phyloP scores from a whole-genome alignment of 1,140 invertebrate genomes.

The Dendroctonus ponderosae region DNA sequence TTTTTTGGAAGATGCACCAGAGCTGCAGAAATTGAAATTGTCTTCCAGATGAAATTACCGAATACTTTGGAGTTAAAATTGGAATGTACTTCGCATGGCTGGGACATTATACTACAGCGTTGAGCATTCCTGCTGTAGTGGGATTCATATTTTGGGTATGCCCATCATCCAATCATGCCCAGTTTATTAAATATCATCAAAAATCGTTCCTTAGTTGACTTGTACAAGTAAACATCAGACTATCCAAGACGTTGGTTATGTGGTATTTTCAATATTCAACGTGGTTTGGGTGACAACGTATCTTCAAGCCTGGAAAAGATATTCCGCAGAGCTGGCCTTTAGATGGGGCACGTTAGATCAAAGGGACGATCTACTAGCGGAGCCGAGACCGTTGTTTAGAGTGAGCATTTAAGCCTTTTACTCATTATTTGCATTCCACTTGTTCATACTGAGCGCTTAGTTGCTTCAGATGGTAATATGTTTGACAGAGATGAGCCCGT shows the following conservation, averaged over 20 bases:
- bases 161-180: constrained; percentile 5
- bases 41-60: constrained; percentile 79
- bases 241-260: constrained; percentile 84
- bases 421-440: constrained; percentile 10
- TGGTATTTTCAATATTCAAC: constrained; percentile 91
- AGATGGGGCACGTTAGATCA: constrained; percentile 95
- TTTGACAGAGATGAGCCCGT: background rate
- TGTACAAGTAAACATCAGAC: constrained; percentile 62
- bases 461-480: background rate
- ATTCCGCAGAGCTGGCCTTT: constrained; percentile 86
- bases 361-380: constrained; percentile 81
- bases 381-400: constrained; percentile 86
- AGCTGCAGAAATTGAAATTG: background rate
- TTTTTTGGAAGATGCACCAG: background rate
- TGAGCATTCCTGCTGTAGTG: constrained; percentile 85
- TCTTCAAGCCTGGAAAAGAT: constrained; percentile 94
- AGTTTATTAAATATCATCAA: background rate
- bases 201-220: constrained; percentile 41
- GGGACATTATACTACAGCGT: constrained; percentile 88
- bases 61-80: constrained; percentile 96
- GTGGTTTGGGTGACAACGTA: constrained; percentile 95
- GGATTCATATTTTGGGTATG: constrained; percentile 78
- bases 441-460: too few species aligned
- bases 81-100: constrained; percentile 96
- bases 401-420: constrained; percentile 55